Evolutionary conservation across 2,888 invertebrate species (phyloP).

Genomic region (Cyclophora albipunctata): DNA sequence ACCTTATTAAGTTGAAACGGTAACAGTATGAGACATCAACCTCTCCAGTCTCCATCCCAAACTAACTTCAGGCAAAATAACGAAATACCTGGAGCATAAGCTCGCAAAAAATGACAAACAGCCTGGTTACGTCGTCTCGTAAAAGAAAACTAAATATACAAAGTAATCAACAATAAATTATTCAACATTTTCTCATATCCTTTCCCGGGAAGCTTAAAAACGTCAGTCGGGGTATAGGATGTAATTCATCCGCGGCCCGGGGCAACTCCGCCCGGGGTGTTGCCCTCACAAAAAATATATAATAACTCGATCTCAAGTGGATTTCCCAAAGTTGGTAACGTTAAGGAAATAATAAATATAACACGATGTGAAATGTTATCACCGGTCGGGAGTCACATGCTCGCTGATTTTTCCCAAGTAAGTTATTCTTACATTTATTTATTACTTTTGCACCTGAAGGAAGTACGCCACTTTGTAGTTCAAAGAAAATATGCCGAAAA

Average conservation of each 20-base stretch:
- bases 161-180: slow-evolving; percentile 1
- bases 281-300: slow-evolving; percentile 7
- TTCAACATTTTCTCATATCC: slow-evolving; percentile 12
- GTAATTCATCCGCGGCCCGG: slow-evolving; percentile 13
- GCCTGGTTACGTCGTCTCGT: too few species aligned
- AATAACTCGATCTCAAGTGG: slow-evolving; percentile 9
- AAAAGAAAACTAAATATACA: slow-evolving; percentile 7
- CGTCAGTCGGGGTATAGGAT: slow-evolving; percentile 8
- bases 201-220: slow-evolving; percentile 10
- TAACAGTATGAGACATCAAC: too few species aligned
- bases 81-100: too few species aligned
- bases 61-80: too few species aligned
- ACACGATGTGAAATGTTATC: slow-evolving; percentile 15
- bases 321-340: slow-evolving; percentile 14
- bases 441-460: slow-evolving; percentile 2
- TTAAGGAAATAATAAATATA: slow-evolving; percentile 20
- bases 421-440: slow-evolving; percentile 4
- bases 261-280: slow-evolving; percentile 13
- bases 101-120: too few species aligned
- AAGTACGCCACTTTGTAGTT: not conserved
- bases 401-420: slow-evolving; percentile 3
- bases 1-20: too few species aligned
- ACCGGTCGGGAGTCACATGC: slow-evolving; percentile 7
- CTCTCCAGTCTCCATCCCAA: too few species aligned
- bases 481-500: not conserved